These are phyloP conservation scores for Horisme vitalbata DNA, from an alignment of 2,888 invertebrate species.

Conservation along the genomic window DNA sequence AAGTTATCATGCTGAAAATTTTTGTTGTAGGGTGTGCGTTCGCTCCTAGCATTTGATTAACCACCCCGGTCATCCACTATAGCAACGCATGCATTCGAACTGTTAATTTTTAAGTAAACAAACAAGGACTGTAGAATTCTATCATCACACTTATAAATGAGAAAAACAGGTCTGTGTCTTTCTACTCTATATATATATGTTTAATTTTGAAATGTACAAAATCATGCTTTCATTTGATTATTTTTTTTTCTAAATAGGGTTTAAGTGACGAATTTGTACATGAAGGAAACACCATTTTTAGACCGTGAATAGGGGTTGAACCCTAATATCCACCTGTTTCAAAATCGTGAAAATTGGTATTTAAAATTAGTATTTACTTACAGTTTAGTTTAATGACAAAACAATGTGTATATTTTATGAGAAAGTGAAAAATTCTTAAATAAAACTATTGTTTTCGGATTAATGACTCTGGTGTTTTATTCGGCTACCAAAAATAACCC, in stretches of 20 bases:
- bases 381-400: constrained; percentile 83
- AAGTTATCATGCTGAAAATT: no score
- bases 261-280: constrained; percentile 78
- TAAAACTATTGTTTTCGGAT: constrained; percentile 84
- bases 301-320: constrained; percentile 33
- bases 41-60: constrained; percentile 57
- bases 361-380: constrained; percentile 83
- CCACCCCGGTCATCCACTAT: constrained; percentile 29
- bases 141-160: constrained; percentile 78
- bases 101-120: constrained; percentile 76
- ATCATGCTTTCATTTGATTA: constrained; percentile 78
- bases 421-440: constrained; percentile 82
- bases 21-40: constrained; percentile 12
- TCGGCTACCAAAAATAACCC: constrained; percentile 50
- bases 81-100: constrained; percentile 59
- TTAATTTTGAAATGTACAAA: constrained; percentile 79
- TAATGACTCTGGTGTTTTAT: constrained; percentile 78
- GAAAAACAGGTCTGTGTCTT: constrained; percentile 60
- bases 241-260: constrained; percentile 75
- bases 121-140: constrained; percentile 76
- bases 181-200: constrained; percentile 49
- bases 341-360: constrained; percentile 77
- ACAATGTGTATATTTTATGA: constrained; percentile 84
- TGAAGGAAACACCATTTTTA: constrained; percentile 57
- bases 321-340: constrained; percentile 54